phyloP scores from a whole-genome alignment of 2,888 invertebrate species.

The Himalopsyche tibetana region DNA sequence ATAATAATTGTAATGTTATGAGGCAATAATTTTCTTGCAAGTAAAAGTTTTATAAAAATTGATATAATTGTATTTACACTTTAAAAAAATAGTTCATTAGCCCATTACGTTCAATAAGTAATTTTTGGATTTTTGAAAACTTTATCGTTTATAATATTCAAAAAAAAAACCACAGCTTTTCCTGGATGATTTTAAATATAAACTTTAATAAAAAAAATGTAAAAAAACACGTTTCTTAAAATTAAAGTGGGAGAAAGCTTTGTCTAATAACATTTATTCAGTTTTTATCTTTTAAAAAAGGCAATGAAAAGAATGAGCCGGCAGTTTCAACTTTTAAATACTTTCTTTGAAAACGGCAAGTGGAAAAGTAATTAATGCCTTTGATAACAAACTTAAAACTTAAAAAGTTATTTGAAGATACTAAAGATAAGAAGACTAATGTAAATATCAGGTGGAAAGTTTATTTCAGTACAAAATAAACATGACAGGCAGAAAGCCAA shows the following conservation, averaged over 20 bases:
- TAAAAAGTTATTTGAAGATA: slow-evolving; percentile 39
- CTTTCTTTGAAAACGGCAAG: slow-evolving; percentile 43
- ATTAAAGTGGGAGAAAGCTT: slow-evolving; percentile 31
- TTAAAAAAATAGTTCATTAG: no score
- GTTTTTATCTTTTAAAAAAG: slow-evolving; percentile 48
- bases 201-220: not conserved
- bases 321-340: slow-evolving; percentile 46
- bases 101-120: no score
- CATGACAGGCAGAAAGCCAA: slow-evolving; percentile 32
- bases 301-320: slow-evolving; percentile 47
- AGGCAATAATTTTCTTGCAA: no score
- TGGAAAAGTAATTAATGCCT: slow-evolving; percentile 53
- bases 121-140: not conserved
- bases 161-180: slow-evolving; percentile 23
- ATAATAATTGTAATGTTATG: no score
- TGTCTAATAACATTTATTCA: slow-evolving; percentile 40
- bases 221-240: slow-evolving; percentile 17
- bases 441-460: slow-evolving; percentile 38
- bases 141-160: not conserved
- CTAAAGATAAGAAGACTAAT: slow-evolving; percentile 35
- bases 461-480: slow-evolving; percentile 25
- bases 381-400: slow-evolving; percentile 47
- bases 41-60: no score
- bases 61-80: no score
- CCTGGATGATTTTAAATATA: slow-evolving; percentile 9